Percentiles rank a stretch among this genome's conserved stretches.
Evolutionary conservation across 2,797 vertebrate species (phyloP).

Genomic region (Smutsia gigantea): DNA sequence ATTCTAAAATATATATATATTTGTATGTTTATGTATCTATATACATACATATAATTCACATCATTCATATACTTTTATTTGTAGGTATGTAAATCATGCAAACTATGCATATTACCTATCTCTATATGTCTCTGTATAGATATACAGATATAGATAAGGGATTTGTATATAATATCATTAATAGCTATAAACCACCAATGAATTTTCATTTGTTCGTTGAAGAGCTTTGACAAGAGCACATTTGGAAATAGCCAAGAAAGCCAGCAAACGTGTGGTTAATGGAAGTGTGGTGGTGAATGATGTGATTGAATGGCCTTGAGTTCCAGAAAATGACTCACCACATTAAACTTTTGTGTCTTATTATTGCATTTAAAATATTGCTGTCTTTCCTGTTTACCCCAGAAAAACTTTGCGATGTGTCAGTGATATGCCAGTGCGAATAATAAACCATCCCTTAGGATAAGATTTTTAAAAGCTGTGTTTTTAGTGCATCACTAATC

Average conservation of each 20-base stretch:
- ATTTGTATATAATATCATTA: not conserved
- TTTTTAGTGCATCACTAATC: no score
- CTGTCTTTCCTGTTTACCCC: fast-evolving
- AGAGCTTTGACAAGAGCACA: not conserved
- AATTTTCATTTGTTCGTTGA: not conserved
- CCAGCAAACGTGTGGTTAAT: not conserved
- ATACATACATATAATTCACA: no score
- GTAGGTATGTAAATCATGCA: not conserved
- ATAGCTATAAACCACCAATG: fast-evolving
- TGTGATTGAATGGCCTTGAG: not conserved
- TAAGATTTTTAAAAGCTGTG: no score
- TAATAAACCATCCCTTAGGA: no score
- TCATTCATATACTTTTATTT: not conserved
- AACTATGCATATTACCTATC: not conserved
- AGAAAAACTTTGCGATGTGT: not conserved
- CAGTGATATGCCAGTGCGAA: not conserved
- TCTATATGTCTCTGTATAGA: not conserved
- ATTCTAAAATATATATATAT: not conserved
- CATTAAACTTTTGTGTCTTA: not conserved
- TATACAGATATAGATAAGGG: no score
- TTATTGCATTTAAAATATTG: not conserved
- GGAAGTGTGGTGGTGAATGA: not conserved
- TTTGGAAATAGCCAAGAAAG: not conserved
- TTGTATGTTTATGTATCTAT: not conserved
- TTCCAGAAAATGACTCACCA: not conserved